Conservation (phyloP, 2,113 vertebrate genomes). For the Synchiropus splendidus region DNA sequence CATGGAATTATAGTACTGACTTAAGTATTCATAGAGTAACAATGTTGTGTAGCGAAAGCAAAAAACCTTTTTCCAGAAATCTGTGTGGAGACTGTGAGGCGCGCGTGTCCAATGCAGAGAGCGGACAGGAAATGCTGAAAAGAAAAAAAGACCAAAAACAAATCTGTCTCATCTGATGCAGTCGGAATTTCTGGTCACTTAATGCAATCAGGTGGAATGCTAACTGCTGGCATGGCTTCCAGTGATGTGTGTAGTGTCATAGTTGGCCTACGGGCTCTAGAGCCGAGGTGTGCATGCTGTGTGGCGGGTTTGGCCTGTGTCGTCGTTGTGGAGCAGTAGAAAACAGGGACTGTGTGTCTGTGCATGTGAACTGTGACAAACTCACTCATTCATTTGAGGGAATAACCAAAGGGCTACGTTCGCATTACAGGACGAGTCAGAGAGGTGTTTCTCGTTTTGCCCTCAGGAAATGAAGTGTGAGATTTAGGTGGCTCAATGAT, state of each 20-base stretch:
- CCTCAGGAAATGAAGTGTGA: too few species aligned
- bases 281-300: constrained; percentile 62
- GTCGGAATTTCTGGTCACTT: too few species aligned
- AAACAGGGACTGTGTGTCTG: constrained; percentile 51
- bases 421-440: too few species aligned
- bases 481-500: too few species aligned
- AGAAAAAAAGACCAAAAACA: constrained; percentile 49
- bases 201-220: constrained; percentile 9
- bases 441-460: too few species aligned
- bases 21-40: constrained; percentile 64
- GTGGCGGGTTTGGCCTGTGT: constrained; percentile 64
- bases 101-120: too few species aligned
- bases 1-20: constrained; percentile 59
- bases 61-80: constrained; percentile 49
- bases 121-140: constrained; percentile 5
- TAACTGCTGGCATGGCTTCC: constrained; percentile 67
- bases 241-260: constrained; percentile 62
- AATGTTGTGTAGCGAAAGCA: constrained; percentile 64
- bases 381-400: constrained; percentile 54
- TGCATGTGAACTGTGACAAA: constrained; percentile 59
- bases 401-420: too few species aligned
- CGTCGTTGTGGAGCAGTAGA: constrained; percentile 65
- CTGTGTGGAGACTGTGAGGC: constrained; percentile 20
- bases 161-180: not conserved
- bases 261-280: constrained; percentile 52